These are phyloP conservation scores for Pangasius krempfi DNA, from an alignment of 2,797 vertebrate genomes.

Conservation along the genomic window DNA sequence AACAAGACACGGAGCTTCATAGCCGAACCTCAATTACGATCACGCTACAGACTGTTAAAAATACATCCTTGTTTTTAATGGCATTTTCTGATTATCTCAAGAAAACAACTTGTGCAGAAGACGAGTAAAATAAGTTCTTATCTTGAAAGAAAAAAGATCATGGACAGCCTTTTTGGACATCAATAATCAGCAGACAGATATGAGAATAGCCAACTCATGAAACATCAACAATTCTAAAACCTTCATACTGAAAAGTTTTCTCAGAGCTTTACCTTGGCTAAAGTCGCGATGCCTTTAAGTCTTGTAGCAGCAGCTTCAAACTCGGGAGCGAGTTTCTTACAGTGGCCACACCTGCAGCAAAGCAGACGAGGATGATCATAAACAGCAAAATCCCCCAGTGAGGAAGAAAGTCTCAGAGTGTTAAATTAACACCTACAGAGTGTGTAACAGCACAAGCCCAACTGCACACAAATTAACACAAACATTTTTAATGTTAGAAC, in stretches of 20 bases:
- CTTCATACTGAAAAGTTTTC: not conserved
- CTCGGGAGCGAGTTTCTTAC: constrained; percentile 79
- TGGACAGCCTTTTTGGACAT: not conserved
- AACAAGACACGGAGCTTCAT: not conserved
- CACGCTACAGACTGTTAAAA: not conserved
- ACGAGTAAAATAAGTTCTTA: not conserved
- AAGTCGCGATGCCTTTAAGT: constrained; percentile 72
- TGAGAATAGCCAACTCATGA: not conserved
- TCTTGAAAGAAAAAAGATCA: not conserved
- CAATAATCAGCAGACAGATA: not conserved
- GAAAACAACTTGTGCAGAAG: not conserved
- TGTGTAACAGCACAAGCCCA: not conserved
- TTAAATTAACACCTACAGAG: constrained; percentile 9
- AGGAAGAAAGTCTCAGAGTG: not conserved
- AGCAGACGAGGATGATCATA: not conserved
- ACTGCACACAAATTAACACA: not conserved
- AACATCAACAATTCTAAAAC: not conserved
- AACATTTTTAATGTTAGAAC: not conserved
- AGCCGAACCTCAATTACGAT: not conserved
- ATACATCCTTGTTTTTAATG: not conserved
- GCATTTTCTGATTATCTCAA: not conserved
- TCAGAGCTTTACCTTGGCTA: constrained; percentile 71
- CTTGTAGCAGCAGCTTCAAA: constrained; percentile 74
- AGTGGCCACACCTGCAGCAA: constrained; percentile 76
- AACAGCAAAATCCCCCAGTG: constrained; percentile 8